phyloP scores from a whole-genome alignment of 2,888 invertebrate species.

The Sarcophaga carnaria region DNA sequence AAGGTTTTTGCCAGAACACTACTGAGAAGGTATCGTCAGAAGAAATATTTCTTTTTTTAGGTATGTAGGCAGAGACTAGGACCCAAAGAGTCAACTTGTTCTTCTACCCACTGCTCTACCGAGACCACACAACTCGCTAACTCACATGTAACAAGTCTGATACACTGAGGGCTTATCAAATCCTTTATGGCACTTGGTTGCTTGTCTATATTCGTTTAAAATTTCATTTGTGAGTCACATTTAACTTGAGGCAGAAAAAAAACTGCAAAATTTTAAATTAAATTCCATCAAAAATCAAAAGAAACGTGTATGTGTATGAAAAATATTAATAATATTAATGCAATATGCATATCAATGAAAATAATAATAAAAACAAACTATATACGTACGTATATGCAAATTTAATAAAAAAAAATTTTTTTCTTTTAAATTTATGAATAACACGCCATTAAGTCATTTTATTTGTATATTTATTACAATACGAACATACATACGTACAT shows the following conservation, averaged over 20 bases:
- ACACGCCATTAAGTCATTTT: constrained; percentile 53
- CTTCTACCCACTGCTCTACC: too few relatives aligned
- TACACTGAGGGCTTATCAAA: too few relatives aligned
- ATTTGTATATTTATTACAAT: constrained; percentile 1
- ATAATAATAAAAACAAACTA: not conserved
- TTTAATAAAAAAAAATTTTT: constrained; percentile 23
- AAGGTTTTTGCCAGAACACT: too few relatives aligned
- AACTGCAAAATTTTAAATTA: constrained; percentile 42
- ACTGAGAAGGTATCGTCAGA: too few relatives aligned
- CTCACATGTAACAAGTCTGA: too few relatives aligned
- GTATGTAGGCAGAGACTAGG: too few relatives aligned
- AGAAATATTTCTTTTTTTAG: too few relatives aligned
- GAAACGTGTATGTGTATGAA: not conserved
- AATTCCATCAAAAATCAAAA: constrained; percentile 25
- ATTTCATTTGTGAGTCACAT: constrained; percentile 42
- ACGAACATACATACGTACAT: not conserved
- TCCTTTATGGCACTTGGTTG: too few relatives aligned
- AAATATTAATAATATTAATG: constrained; percentile 29
- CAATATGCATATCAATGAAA: constrained; percentile 45
- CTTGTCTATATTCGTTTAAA: too few relatives aligned
- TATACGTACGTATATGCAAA: not conserved
- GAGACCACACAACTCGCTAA: too few relatives aligned
- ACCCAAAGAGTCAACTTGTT: too few relatives aligned
- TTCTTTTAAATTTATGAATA: constrained; percentile 53
- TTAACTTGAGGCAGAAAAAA: constrained; percentile 34